Conservation (phyloP, 2,888 invertebrate genomes). For the Leptura quadrifasciata region DNA sequence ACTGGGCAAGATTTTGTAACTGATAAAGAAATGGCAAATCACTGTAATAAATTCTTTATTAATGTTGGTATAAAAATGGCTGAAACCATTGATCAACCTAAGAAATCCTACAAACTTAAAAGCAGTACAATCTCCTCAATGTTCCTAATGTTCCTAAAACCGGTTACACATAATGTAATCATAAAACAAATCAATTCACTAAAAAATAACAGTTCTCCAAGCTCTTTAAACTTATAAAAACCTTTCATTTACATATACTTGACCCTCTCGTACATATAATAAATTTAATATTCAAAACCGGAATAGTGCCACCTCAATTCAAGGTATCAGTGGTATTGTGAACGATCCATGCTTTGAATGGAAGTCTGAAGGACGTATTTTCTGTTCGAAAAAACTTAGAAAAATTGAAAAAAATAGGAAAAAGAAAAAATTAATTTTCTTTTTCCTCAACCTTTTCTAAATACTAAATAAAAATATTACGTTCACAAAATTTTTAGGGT, state of each 20-base stretch:
- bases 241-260: constrained; percentile 6
- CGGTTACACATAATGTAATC: no score
- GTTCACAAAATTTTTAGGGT: no score
- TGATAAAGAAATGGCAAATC: constrained; percentile 31
- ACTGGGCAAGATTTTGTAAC: background rate
- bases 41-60: constrained; percentile 31
- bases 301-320: constrained; percentile 14
- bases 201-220: no score
- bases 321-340: constrained; percentile 20
- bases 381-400: no score
- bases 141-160: no score
- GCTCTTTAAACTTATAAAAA: constrained; percentile 7
- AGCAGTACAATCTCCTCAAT: background rate
- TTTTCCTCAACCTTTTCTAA: no score
- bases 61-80: constrained; percentile 23
- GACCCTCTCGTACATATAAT: constrained; percentile 21
- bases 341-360: no score
- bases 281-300: constrained; percentile 8
- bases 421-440: no score
- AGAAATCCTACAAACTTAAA: constrained; percentile 6
- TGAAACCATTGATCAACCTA: background rate
- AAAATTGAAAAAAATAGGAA: no score
- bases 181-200: no score
- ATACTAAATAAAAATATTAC: no score
- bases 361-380: no score